These are phyloP conservation scores for human DNA, from an alignment of 2,113 vertebrate genomes.

Conservation along the genomic window GRCh38 chr1:21332001-21332500, in stretches of 20 bases:
- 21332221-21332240: rapidly evolving
- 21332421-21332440: background rate
- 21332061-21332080: background rate
- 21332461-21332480: background rate
- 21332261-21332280: background rate
- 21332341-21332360: background rate
- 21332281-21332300: background rate
- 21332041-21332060: background rate
- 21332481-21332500: background rate
- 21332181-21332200: background rate
- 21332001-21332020: rapidly evolving
- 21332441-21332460: background rate
- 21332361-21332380: background rate
- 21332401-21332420: background rate
- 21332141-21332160: background rate
- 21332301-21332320: background rate
- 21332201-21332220: background rate
- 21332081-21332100: background rate
- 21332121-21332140: background rate
- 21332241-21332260: background rate
- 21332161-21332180: background rate
- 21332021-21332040: rapidly evolving
- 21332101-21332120: background rate
- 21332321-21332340: background rate
- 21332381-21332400: background rate